Percentiles rank a stretch among this genome's conserved stretches.
Conservation (phyloP, 2,888 invertebrate species). For the Matsumyia berberina region DNA sequence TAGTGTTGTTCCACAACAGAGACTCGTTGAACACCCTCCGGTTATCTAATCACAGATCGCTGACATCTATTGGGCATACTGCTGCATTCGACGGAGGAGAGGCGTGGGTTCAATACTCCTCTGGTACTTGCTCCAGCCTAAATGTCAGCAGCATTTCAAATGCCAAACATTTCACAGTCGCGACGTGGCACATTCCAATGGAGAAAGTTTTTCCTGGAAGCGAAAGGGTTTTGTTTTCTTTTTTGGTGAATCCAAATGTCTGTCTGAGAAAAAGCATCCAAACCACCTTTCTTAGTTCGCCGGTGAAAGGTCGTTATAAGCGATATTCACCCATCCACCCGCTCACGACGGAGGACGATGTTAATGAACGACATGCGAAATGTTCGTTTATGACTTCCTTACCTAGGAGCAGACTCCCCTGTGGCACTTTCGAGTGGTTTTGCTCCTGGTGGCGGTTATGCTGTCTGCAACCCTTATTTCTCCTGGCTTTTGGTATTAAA, state of each 20-base stretch:
- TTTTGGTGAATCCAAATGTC: constrained; percentile 12
- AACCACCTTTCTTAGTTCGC: constrained; percentile 44
- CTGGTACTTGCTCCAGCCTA: constrained; percentile 35
- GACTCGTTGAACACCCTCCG: constrained; percentile 16
- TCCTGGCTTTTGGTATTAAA: constrained; percentile 36
- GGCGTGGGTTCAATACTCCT: not conserved
- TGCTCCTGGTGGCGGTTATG: constrained; percentile 24
- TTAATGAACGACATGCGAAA: constrained; percentile 75
- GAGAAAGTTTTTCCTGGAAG: constrained; percentile 36
- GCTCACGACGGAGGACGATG: constrained; percentile 40
- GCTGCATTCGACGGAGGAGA: constrained; percentile 30
- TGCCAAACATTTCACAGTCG: constrained; percentile 53
- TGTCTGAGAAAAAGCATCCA: constrained; percentile 35
- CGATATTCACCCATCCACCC: constrained; percentile 48
- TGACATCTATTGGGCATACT: constrained; percentile 44
- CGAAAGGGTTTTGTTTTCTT: constrained; percentile 17
- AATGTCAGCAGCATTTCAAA: constrained; percentile 66
- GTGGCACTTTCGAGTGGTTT: constrained; percentile 31
- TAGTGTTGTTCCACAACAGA: constrained; percentile 2
- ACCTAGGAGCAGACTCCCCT: constrained; percentile 37
- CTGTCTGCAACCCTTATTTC: constrained; percentile 59
- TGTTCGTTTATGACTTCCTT: constrained; percentile 68
- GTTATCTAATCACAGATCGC: constrained; percentile 64
- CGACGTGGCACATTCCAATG: constrained; percentile 11
- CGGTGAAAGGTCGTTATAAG: constrained; percentile 58